phyloP scores from a whole-genome alignment of 2,888 invertebrate genomes.

The Drymonia ruficornis region DNA sequence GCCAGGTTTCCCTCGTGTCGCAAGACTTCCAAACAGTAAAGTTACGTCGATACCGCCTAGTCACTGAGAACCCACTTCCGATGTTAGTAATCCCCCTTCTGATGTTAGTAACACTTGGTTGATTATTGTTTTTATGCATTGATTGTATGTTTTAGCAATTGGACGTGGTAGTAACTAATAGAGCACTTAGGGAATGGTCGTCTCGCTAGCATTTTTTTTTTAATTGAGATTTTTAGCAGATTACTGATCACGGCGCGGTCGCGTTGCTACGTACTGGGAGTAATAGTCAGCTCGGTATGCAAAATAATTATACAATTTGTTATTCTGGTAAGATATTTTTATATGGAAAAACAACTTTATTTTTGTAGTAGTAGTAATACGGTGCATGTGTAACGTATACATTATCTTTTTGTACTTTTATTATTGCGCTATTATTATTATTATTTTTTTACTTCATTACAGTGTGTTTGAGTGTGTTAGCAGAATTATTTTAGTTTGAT shows the following conservation, averaged over 20 bases:
- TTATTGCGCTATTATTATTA: constrained; percentile 77
- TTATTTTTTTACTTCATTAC: constrained; percentile 76
- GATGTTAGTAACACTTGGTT: constrained; percentile 79
- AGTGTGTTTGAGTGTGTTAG: constrained; percentile 84
- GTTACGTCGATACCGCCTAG: constrained; percentile 78
- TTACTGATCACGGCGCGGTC: constrained; percentile 42
- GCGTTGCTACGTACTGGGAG: constrained; percentile 69
- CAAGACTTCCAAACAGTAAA: constrained; percentile 38
- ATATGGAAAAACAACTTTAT: constrained; percentile 77
- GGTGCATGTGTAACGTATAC: constrained; percentile 80
- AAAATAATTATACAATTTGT: constrained; percentile 81
- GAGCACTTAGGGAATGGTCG: constrained; percentile 78
- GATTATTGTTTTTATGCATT: constrained; percentile 78
- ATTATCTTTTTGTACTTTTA: constrained; percentile 55
- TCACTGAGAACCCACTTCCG: constrained; percentile 78
- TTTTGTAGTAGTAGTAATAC: constrained; percentile 80
- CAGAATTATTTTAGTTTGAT: constrained; percentile 83
- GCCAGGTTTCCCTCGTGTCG: constrained; percentile 42
- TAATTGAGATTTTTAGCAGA: constrained; percentile 72
- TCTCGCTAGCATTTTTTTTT: constrained; percentile 77
- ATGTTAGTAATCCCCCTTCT: no score
- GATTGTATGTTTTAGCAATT: constrained; percentile 68
- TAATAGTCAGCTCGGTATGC: constrained; percentile 78
- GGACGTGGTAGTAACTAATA: constrained; percentile 81
- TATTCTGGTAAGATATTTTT: constrained; percentile 82